Evolutionary conservation across 2,888 invertebrate genomes (phyloP).

Genomic region (Leistus spinibarbis): DNA sequence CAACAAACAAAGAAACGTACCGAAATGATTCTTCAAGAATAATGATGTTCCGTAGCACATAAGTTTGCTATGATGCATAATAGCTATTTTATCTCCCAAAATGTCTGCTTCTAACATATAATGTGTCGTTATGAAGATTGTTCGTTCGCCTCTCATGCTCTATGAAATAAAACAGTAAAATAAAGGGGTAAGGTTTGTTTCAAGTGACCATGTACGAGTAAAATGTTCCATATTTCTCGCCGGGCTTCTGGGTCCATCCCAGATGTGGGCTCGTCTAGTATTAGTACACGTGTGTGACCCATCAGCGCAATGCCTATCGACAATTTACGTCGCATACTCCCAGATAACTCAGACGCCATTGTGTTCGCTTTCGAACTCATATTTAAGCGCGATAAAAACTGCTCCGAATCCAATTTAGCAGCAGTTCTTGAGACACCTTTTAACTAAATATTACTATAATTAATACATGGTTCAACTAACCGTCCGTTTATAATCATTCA

Average conservation of each 20-base stretch:
- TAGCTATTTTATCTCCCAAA: constrained; percentile 88
- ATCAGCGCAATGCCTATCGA: constrained; percentile 86
- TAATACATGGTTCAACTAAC: neutral
- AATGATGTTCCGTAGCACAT: constrained; percentile 82
- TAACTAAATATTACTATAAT: constrained; percentile 58
- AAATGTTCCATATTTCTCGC: constrained; percentile 85
- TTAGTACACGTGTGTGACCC: constrained; percentile 71
- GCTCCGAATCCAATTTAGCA: constrained; percentile 61
- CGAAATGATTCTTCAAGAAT: constrained; percentile 74
- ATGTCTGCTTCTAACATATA: constrained; percentile 97
- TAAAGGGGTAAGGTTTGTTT: too few species aligned
- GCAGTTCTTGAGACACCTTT: constrained; percentile 62
- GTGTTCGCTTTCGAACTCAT: constrained; percentile 67
- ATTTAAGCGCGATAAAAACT: constrained; percentile 64
- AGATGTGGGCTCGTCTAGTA: constrained; percentile 87
- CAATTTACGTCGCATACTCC: constrained; percentile 92
- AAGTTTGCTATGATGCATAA: constrained; percentile 76
- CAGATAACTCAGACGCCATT: constrained; percentile 73
- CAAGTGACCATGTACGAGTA: constrained; percentile 64
- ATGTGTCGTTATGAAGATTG: constrained; percentile 88
- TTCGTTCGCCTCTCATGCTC: constrained; percentile 70
- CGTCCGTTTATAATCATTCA: too few species aligned
- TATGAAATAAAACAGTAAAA: constrained; percentile 44
- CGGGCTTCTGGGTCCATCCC: constrained; percentile 91
- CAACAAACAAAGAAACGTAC: too few species aligned